phyloP scores from a whole-genome alignment of 2,888 invertebrate genomes.

The Hirtodrosophila trivittata region DNA sequence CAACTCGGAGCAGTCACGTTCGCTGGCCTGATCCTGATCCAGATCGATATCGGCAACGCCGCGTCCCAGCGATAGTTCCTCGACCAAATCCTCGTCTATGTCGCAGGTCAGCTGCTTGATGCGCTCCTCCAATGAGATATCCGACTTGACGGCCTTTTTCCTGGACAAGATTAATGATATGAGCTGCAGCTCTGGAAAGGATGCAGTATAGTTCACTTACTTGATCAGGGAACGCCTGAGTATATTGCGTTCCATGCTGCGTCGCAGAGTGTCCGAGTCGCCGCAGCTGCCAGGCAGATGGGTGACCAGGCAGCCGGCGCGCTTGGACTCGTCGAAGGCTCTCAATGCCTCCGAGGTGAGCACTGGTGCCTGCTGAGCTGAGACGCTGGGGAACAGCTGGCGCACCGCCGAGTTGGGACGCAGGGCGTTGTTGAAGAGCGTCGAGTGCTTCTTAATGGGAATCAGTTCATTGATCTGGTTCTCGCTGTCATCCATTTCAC shows the following conservation, averaged over 20 bases:
- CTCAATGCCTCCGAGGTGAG: slow-evolving; percentile 91
- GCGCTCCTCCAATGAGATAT: slow-evolving; percentile 92
- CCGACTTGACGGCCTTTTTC: slow-evolving; percentile 84
- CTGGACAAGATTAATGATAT: slow-evolving; percentile 46
- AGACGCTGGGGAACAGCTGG: slow-evolving; percentile 90
- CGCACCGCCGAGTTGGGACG: slow-evolving; percentile 91
- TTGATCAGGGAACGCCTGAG: slow-evolving; percentile 91
- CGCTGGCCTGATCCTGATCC: slow-evolving; percentile 53
- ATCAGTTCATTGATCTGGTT: slow-evolving; percentile 83
- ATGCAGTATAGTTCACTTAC: slow-evolving; percentile 84
- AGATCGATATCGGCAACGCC: slow-evolving; percentile 52
- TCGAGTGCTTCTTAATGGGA: slow-evolving; percentile 83
- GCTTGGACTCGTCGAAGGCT: slow-evolving; percentile 88
- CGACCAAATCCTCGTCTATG: slow-evolving; percentile 87
- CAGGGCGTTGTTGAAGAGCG: slow-evolving; percentile 83
- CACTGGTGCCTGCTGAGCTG: slow-evolving; percentile 86
- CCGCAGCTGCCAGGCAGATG: slow-evolving; percentile 79
- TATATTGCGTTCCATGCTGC: slow-evolving; percentile 93
- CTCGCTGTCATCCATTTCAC: slow-evolving; percentile 79
- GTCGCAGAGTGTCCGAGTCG: slow-evolving; percentile 88
- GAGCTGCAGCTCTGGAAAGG: background rate
- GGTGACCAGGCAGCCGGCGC: slow-evolving; percentile 84
- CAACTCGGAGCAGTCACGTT: slow-evolving; percentile 78
- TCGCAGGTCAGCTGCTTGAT: slow-evolving; percentile 94
- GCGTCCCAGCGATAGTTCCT: slow-evolving; percentile 57